Conservation (phyloP, 2,888 invertebrate species). For the Dorcus parallelipipedus region DNA sequence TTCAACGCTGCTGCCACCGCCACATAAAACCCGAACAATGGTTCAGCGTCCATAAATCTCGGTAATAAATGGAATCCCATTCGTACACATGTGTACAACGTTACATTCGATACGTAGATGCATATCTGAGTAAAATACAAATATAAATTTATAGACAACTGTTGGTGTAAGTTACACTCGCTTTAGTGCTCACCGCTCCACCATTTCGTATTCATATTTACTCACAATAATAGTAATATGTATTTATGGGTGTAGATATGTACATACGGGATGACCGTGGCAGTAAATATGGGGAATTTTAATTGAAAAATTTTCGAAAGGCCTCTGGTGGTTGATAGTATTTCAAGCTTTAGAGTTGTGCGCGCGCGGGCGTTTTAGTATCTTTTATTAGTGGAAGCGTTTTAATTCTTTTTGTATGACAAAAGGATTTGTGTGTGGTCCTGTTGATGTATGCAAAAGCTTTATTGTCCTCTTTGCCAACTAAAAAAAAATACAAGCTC, state of each 20-base stretch:
- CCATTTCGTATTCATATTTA: conserved; percentile 23
- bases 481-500: too few species aligned
- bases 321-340: conserved; percentile 15
- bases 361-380: not conserved
- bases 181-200: conserved; percentile 20
- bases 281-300: conserved; percentile 19
- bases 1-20: conserved; percentile 1
- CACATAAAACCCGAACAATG: not conserved
- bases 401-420: too few species aligned
- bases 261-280: conserved; percentile 8
- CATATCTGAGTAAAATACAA: conserved; percentile 13
- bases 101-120: conserved; percentile 11
- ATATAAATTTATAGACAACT: conserved; percentile 20
- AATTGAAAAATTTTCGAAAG: conserved; percentile 22
- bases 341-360: conserved; percentile 3
- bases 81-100: not conserved
- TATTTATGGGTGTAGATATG: conserved; percentile 17
- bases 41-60: not conserved
- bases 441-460: too few species aligned
- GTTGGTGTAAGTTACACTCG: conserved; percentile 19
- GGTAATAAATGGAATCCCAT: not conserved
- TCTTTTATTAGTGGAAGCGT: too few species aligned
- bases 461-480: too few species aligned
- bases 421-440: too few species aligned
- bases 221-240: conserved; percentile 14